Evolutionary conservation across 2,113 vertebrate species (phyloP).

Genomic region (Ceyx melanurus): DNA sequence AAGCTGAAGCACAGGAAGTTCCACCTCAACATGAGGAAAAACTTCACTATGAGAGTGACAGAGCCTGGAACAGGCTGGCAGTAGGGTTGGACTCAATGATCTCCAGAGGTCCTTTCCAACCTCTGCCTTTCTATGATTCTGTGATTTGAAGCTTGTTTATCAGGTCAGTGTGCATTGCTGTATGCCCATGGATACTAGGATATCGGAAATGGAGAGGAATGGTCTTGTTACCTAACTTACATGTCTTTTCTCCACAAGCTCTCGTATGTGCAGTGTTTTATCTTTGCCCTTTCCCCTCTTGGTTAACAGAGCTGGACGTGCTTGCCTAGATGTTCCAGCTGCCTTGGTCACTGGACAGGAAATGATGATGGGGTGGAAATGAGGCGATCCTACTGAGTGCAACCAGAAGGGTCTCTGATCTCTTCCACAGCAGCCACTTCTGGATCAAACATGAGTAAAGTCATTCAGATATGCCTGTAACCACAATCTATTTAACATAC

Average conservation of each 20-base stretch:
- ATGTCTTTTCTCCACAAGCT: neutral
- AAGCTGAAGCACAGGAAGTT: too few species aligned
- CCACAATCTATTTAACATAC: neutral
- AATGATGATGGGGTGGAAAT: constrained; percentile 85
- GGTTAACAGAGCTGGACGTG: constrained; percentile 45
- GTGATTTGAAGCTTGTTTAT: neutral
- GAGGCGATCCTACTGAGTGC: constrained; percentile 69
- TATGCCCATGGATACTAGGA: neutral
- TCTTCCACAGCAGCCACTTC: constrained; percentile 24
- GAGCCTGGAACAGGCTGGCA: too few species aligned
- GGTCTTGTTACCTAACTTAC: neutral
- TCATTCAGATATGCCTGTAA: constrained; percentile 3
- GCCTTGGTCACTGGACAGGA: constrained; percentile 79
- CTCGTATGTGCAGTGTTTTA: neutral
- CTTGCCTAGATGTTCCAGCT: constrained; percentile 69
- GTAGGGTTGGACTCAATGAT: too few species aligned
- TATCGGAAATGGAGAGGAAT: neutral
- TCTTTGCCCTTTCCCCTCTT: neutral
- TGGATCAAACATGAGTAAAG: neutral
- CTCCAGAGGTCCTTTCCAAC: too few species aligned
- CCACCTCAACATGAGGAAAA: too few species aligned
- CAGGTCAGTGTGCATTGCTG: neutral
- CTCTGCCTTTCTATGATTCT: too few species aligned
- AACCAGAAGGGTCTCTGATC: constrained; percentile 63
- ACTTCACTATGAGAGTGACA: too few species aligned